Evolutionary conservation across 2,113 vertebrate species (phyloP), one percentile per base, ranked within the genome.

Genomic region (Prinia subflava): DNA sequence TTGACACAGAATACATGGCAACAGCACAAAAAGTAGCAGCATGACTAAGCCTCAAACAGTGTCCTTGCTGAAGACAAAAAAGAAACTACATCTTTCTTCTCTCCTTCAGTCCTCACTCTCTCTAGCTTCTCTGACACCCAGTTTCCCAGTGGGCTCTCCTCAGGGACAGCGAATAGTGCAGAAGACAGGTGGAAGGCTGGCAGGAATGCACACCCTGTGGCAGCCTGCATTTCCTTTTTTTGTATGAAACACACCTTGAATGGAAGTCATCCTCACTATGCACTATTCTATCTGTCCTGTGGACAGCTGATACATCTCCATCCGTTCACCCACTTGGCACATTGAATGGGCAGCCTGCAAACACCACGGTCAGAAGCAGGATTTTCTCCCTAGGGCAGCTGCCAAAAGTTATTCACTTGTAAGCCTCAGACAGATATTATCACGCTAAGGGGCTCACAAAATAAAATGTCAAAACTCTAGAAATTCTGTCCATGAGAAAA

Each of bases 31-130:
- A 90, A 64, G 52, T 11, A 89, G 33, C 47, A 79, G 39, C 17
- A n/a, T 52, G 55, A 65, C 62, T 83, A 62, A 89, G 27, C 64
- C 70, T 88, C 90, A 47, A 59, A 67, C 9, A 37, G 28, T 27
- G 79, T 85, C 11, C 37, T 57, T 52, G 62, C 37, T 35, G 16
- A 82, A 89, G 28, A 78, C 37, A 47, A 39, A 92, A 78, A 44
- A 24, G 17, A 63, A 91, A 65, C 22, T 52, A 15, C 20, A 59
- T 39, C 27, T 87, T 62, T 68, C 28, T 62, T 63, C 67, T 56
- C 19, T 57, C 59, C 37, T 53, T 84, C 0, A 0, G 20, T 46
- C 25, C 28, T 63, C 1, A 2, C 30, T 78, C 35, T 11, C 37
- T 68, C 46, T n/a, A 41, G 22, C 13, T 92, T 71, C 63, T 68